phyloP scores from a whole-genome alignment of 2,113 vertebrate genomes.

The Carassius auratus region DNA sequence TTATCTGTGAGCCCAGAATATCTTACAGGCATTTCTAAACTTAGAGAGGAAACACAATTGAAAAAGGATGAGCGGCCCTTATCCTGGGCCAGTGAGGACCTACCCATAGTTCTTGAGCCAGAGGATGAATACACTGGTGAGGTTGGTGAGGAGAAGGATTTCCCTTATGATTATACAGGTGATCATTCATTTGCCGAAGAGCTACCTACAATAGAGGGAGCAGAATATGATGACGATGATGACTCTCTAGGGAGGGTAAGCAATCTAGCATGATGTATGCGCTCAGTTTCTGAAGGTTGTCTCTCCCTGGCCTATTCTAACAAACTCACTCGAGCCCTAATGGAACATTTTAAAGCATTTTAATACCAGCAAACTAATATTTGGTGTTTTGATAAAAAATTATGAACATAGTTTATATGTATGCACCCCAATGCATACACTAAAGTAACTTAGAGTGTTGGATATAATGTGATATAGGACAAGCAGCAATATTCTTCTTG shows the following conservation, averaged over 20 bases:
- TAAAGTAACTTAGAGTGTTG: too few species aligned
- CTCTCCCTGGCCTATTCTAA: slow-evolving; percentile 12
- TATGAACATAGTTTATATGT: neutral
- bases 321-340: slow-evolving; percentile 15
- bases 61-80: slow-evolving; percentile 56
- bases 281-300: slow-evolving; percentile 52
- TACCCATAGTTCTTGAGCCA: slow-evolving; percentile 65
- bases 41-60: slow-evolving; percentile 29
- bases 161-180: slow-evolving; percentile 67
- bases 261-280: slow-evolving; percentile 68
- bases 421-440: neutral
- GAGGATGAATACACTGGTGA: slow-evolving; percentile 69
- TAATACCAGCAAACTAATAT: neutral
- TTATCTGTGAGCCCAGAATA: slow-evolving; percentile 57
- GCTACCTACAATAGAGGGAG: slow-evolving; percentile 70
- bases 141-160: slow-evolving; percentile 60
- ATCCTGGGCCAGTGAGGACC: slow-evolving; percentile 69
- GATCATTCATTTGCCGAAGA: slow-evolving; percentile 76
- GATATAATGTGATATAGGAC: neutral
- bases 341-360: neutral
- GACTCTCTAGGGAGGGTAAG: slow-evolving; percentile 80
- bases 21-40: slow-evolving; percentile 30
- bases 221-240: slow-evolving; percentile 73
- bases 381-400: neutral
- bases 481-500: neutral